Conservation (phyloP, 2,113 vertebrate genomes). For the Psittacula cyanocephala region DNA sequence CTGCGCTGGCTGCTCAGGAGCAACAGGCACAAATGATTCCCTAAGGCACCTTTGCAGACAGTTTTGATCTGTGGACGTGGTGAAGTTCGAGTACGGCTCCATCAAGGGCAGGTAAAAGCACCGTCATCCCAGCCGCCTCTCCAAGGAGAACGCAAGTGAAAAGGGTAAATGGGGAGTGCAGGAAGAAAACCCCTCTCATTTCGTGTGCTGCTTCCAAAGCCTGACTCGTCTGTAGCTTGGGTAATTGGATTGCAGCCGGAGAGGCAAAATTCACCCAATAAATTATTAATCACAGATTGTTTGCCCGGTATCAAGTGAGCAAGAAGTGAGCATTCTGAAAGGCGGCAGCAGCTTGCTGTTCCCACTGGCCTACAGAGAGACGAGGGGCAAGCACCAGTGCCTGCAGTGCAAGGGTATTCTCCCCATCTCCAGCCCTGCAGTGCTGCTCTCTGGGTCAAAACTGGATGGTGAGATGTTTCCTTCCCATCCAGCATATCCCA, state of each 20-base stretch:
- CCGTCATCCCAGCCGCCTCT: background rate
- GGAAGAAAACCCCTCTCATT: background rate
- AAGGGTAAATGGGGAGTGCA: background rate
- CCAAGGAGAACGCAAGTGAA: background rate
- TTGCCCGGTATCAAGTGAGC: background rate
- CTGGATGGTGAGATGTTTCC: fast-evolving
- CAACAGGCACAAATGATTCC: background rate
- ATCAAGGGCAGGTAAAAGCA: background rate
- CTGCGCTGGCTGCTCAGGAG: background rate
- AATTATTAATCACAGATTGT: constrained; percentile 14
- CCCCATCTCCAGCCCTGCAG: fast-evolving
- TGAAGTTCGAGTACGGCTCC: background rate
- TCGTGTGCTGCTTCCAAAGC: background rate
- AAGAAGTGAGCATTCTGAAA: background rate
- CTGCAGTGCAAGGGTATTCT: background rate
- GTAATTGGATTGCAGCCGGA: background rate
- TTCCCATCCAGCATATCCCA: fast-evolving
- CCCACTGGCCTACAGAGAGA: fast-evolving
- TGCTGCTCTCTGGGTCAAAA: background rate
- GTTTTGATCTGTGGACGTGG: background rate
- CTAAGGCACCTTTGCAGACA: background rate
- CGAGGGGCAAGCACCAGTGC: background rate
- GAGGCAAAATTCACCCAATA: background rate
- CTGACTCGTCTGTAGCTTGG: background rate
- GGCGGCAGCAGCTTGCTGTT: fast-evolving